These are phyloP conservation scores for Melipona bicolor DNA, from an alignment of 2,888 invertebrate species.

Conservation along the genomic window DNA sequence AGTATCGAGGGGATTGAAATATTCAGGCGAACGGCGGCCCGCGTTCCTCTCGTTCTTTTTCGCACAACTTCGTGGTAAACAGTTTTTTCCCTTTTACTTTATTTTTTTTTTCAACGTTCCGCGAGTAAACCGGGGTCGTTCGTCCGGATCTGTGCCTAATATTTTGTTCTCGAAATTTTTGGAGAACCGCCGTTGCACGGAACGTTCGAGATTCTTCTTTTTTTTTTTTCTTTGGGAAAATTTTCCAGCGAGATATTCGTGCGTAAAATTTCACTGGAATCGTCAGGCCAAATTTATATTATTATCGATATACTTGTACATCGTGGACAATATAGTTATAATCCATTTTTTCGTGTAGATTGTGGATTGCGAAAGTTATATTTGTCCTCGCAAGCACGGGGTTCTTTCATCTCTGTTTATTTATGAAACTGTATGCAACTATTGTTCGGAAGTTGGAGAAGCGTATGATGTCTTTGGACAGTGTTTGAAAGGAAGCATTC, in stretches of 20 bases:
- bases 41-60: neutral
- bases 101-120: neutral
- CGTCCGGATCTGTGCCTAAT: neutral
- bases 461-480: neutral
- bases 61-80: too few relatives aligned
- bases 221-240: neutral
- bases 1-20: neutral
- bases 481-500: neutral
- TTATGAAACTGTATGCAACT: neutral
- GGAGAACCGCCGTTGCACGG: too few relatives aligned
- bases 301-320: neutral
- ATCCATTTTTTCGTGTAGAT: neutral
- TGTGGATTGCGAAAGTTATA: neutral
- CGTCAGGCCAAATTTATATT: neutral
- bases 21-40: neutral
- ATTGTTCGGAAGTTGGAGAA: neutral
- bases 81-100: neutral
- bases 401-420: neutral
- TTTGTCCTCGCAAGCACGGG: too few relatives aligned
- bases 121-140: neutral
- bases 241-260: neutral
- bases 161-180: too few relatives aligned
- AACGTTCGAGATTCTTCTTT: neutral
- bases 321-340: neutral
- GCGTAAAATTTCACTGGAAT: neutral